A percentile compares a stretch with the other conserved stretches of the same genome.
These are phyloP conservation scores for Apis florea DNA, from an alignment of 1,140 invertebrate genomes.

Conservation along the genomic window DNA sequence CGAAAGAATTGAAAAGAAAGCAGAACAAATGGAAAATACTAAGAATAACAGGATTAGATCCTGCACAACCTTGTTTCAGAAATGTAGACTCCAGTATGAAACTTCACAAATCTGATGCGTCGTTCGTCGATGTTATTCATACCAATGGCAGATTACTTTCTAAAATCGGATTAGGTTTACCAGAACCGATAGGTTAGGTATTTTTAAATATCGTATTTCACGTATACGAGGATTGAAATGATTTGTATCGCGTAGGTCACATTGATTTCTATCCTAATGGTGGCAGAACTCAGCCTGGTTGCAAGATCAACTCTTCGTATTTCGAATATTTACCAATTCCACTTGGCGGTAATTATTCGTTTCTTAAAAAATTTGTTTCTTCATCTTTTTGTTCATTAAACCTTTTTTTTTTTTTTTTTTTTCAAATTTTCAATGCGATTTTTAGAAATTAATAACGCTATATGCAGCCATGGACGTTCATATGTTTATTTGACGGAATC, in stretches of 20 bases:
- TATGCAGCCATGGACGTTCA: conserved; percentile 83
- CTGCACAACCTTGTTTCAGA: conserved; percentile 84
- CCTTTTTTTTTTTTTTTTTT: not conserved
- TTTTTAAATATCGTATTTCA: not conserved
- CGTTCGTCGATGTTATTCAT: conserved; percentile 87
- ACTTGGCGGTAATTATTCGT: conserved; percentile 69
- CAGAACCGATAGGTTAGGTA: conserved; percentile 79
- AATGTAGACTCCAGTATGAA: conserved; percentile 76
- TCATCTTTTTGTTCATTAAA: not conserved
- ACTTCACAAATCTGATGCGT: conserved; percentile 82
- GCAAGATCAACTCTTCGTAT: conserved; percentile 71
- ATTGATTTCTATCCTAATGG: conserved; percentile 87
- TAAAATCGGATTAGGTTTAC: conserved; percentile 81
- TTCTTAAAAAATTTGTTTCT: not conserved
- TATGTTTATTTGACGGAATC: conserved; percentile 83
- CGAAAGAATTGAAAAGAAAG: conserved; percentile 78
- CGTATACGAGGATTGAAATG: not conserved
- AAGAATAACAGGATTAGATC: conserved; percentile 82
- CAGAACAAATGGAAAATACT: conserved; percentile 62
- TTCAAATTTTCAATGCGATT: conserved; percentile 29
- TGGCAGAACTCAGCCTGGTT: conserved; percentile 82
- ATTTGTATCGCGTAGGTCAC: conserved; percentile 76
- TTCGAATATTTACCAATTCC: conserved; percentile 73
- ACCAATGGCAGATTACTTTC: conserved; percentile 81
- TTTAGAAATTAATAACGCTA: conserved; percentile 79